Evolutionary conservation across 2,888 invertebrate genomes (phyloP).

Genomic region (Nezara viridula): DNA sequence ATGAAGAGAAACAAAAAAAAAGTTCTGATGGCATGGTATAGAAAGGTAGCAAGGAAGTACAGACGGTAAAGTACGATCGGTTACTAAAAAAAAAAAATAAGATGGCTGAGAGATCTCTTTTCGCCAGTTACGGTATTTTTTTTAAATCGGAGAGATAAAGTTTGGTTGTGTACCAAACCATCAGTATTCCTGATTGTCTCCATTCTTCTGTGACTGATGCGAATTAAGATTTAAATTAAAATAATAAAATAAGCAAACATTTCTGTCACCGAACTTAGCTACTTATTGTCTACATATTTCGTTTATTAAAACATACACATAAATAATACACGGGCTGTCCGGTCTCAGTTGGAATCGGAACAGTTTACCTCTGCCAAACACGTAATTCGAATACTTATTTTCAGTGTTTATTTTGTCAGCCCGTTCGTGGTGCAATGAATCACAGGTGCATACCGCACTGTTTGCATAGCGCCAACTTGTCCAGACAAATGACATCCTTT

Average conservation of each 20-base stretch:
- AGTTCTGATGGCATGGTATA: too few relatives aligned
- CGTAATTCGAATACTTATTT: conserved; percentile 31
- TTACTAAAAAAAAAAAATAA: too few relatives aligned
- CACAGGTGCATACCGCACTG: conserved; percentile 7
- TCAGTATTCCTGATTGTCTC: neutral
- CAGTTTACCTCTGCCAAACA: conserved; percentile 30
- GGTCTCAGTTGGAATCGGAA: neutral
- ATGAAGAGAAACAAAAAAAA: too few relatives aligned
- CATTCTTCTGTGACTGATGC: neutral
- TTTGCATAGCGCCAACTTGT: conserved; percentile 15
- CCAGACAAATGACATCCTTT: conserved; percentile 22
- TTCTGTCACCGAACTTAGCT: neutral
- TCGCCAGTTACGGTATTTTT: too few relatives aligned
- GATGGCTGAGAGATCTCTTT: too few relatives aligned
- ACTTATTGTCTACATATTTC: neutral
- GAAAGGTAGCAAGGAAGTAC: too few relatives aligned
- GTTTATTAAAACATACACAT: conserved; percentile 20
- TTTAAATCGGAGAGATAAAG: too few relatives aligned
- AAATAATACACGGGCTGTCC: neutral
- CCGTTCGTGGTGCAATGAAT: conserved; percentile 11
- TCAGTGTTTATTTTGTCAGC: conserved; percentile 17
- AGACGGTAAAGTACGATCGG: too few relatives aligned
- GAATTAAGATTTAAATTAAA: neutral
- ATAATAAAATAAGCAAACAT: neutral
- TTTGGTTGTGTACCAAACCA: too few relatives aligned